Percentiles rank a stretch among this genome's conserved stretches.
Evolutionary conservation across 2,797 vertebrate species (phyloP).

Genomic region (Acridotheres tristis): DNA sequence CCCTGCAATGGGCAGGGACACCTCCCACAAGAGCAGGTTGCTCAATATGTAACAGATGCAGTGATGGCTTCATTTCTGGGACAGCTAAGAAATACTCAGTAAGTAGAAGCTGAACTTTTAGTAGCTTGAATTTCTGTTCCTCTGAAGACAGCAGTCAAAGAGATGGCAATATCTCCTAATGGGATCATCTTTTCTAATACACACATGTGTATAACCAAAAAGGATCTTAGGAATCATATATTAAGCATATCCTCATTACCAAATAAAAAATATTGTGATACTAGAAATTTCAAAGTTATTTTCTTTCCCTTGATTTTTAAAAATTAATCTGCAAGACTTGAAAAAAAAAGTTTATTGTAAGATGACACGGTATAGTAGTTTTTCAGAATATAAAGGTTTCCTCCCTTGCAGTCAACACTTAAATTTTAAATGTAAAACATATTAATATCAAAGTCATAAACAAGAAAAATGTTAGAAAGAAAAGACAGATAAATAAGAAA

Average conservation of each 20-base stretch:
- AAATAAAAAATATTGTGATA: background rate
- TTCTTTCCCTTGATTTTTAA: background rate
- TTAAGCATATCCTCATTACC: background rate
- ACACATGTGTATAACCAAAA: accelerated
- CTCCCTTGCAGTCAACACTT: background rate
- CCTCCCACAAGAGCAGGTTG: background rate
- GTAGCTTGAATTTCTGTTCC: background rate
- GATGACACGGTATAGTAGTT: background rate
- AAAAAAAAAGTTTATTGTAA: background rate
- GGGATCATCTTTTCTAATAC: background rate
- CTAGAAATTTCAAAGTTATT: background rate
- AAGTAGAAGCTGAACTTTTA: background rate
- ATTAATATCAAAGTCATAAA: background rate
- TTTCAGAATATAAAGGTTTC: background rate
- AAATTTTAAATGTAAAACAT: background rate
- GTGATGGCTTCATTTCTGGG: background rate
- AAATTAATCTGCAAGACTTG: background rate
- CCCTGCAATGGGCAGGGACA: background rate
- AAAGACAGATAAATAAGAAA: background rate
- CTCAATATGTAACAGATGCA: background rate
- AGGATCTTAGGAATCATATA: background rate
- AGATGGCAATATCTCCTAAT: background rate
- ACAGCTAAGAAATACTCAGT: background rate
- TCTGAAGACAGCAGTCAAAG: background rate
- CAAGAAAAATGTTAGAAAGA: background rate